phyloP scores from a whole-genome alignment of 2,888 invertebrate species.

The Eristalis pertinax region DNA sequence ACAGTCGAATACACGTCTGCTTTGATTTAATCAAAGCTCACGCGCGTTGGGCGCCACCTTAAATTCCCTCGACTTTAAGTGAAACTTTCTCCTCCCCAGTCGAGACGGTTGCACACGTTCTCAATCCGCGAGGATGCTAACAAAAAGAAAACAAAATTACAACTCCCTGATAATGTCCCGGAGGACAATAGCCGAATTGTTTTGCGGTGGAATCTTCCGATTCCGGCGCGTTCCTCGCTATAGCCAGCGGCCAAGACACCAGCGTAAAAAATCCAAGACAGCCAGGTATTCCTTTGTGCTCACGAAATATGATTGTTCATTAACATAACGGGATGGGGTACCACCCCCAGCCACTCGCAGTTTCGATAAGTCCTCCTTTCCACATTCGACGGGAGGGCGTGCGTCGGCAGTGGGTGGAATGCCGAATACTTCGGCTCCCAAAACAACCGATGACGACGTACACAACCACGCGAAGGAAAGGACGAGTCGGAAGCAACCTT shows the following conservation, averaged over 20 bases:
- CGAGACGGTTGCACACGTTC: not conserved
- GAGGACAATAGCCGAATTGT: constrained; percentile 58
- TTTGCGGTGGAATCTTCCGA: constrained; percentile 43
- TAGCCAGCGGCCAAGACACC: constrained; percentile 64
- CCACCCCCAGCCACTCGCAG: not conserved
- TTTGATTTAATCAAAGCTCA: constrained; percentile 8
- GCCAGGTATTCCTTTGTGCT: constrained; percentile 70
- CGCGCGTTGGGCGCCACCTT: not conserved
- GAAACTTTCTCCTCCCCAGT: constrained; percentile 11
- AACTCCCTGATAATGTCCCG: constrained; percentile 63
- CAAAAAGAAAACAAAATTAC: constrained; percentile 66
- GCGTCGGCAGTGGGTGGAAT: constrained; percentile 18
- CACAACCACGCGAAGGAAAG: constrained; percentile 1
- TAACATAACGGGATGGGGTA: constrained; percentile 62
- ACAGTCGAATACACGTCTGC: not conserved
- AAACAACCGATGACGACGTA: constrained; percentile 37
- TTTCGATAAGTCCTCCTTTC: not conserved
- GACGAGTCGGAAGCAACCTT: constrained; percentile 8
- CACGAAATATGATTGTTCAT: constrained; percentile 72
- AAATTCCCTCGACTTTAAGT: constrained; percentile 30
- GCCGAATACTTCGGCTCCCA: constrained; percentile 42
- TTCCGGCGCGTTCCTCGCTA: constrained; percentile 44
- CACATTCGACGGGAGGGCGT: constrained; percentile 21
- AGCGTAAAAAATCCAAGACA: constrained; percentile 15
- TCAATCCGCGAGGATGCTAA: constrained; percentile 13